Conservation (phyloP, 2,113 vertebrate species). For the Alaudala cheleensis region DNA sequence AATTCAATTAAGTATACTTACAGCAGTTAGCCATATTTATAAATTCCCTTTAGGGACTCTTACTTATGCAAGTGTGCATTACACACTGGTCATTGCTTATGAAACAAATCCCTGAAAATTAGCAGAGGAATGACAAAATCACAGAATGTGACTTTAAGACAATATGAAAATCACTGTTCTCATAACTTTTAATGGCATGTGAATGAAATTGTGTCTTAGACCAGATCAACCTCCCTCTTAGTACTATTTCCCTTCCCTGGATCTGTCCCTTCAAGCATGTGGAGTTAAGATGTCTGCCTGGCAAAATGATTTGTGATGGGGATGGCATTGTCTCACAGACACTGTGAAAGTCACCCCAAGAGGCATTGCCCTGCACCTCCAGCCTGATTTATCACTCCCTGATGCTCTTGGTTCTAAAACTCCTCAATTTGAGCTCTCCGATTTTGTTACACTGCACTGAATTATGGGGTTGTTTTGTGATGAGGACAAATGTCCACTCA, state of each 20-base stretch:
- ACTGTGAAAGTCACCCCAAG: constrained; percentile 52
- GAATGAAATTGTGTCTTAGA: background rate
- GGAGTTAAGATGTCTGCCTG: background rate
- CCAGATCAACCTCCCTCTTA: background rate
- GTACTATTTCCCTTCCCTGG: background rate
- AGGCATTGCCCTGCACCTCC: constrained; percentile 4
- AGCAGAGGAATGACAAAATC: background rate
- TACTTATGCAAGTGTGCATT: background rate
- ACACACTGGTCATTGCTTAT: background rate
- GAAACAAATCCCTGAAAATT: background rate
- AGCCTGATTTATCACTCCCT: constrained; percentile 52
- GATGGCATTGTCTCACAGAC: constrained; percentile 22
- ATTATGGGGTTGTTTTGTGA: constrained; percentile 53
- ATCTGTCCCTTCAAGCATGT: background rate
- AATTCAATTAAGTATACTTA: background rate
- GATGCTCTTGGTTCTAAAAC: background rate
- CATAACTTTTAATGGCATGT: background rate
- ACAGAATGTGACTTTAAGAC: background rate
- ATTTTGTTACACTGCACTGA: constrained; percentile 3
- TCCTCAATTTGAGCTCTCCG: constrained; percentile 18
- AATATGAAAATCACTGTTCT: background rate
- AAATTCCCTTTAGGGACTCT: background rate
- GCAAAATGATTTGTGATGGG: constrained; percentile 45
- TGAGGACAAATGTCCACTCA: constrained; percentile 46
- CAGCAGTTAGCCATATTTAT: background rate